Evolutionary conservation across 1,140 invertebrate genomes (phyloP).

Genomic region (Piezodorus guildinii): DNA sequence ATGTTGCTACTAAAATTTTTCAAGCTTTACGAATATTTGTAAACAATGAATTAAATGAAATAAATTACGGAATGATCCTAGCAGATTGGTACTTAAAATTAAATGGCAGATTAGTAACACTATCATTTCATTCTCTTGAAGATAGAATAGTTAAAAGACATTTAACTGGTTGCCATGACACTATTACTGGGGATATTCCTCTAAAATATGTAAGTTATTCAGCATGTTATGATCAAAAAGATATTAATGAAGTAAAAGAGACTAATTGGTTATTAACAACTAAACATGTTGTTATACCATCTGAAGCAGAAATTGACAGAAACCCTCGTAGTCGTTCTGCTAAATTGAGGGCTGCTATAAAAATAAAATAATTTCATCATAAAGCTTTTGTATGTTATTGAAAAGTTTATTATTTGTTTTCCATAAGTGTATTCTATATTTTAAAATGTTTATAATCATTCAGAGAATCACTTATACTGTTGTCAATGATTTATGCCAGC

Average conservation of each 20-base stretch:
- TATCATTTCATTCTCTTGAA: slow-evolving; percentile 89
- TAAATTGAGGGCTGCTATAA: slow-evolving; percentile 71
- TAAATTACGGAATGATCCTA: slow-evolving; percentile 76
- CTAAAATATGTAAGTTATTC: slow-evolving; percentile 49
- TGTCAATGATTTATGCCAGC: too few relatives aligned
- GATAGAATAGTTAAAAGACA: slow-evolving; percentile 91
- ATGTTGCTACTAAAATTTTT: slow-evolving; percentile 85
- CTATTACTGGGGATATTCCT: slow-evolving; percentile 53
- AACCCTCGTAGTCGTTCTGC: slow-evolving; percentile 82
- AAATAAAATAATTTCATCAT: slow-evolving; percentile 41
- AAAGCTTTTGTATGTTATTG: too few relatives aligned
- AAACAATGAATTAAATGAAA: slow-evolving; percentile 93
- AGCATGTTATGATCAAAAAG: slow-evolving; percentile 38
- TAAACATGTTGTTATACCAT: slow-evolving; percentile 69
- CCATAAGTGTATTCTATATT: too few relatives aligned
- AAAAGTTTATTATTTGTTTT: too few relatives aligned
- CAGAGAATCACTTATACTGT: too few relatives aligned
- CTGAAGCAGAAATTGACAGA: slow-evolving; percentile 53
- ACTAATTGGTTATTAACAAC: slow-evolving; percentile 63
- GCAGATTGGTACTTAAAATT: slow-evolving; percentile 65
- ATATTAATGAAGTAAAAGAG: slow-evolving; percentile 46
- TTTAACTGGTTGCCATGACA: slow-evolving; percentile 40
- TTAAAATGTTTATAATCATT: too few relatives aligned
- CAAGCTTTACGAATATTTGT: slow-evolving; percentile 91
- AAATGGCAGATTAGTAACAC: slow-evolving; percentile 62